Evolutionary conservation across 2,888 invertebrate species (phyloP).

Genomic region (Antheraea yamamai): DNA sequence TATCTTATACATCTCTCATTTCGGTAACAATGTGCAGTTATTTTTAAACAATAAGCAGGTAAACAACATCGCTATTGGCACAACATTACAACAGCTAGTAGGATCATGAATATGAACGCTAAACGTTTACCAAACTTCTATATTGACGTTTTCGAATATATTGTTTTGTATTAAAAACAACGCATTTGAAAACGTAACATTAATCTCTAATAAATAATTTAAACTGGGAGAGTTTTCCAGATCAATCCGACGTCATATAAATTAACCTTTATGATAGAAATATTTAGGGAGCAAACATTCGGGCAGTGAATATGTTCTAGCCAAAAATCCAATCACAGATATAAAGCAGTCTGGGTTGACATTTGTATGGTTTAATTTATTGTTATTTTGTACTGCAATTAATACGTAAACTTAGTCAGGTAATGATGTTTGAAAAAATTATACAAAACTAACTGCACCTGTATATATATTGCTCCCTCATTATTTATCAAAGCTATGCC

Average conservation of each 20-base stretch:
- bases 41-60: neutral
- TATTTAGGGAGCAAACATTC: slow-evolving; percentile 9
- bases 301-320: neutral
- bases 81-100: neutral
- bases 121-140: neutral
- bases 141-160: neutral
- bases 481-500: slow-evolving; percentile 15
- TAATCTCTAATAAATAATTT: neutral
- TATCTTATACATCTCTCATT: neutral
- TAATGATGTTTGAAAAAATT: neutral
- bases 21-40: neutral
- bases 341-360: too few species aligned
- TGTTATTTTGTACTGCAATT: too few species aligned
- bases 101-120: neutral
- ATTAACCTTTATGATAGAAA: slow-evolving; percentile 14
- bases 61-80: neutral
- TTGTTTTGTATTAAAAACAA: neutral
- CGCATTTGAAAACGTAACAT: neutral
- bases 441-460: neutral
- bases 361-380: too few species aligned
- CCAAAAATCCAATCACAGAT: too few species aligned
- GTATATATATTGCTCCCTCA: slow-evolving; percentile 5
- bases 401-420: too few species aligned
- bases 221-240: neutral
- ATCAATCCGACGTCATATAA: slow-evolving; percentile 14